phyloP scores from a whole-genome alignment of 2,888 invertebrate genomes.

The Andrena camellia region DNA sequence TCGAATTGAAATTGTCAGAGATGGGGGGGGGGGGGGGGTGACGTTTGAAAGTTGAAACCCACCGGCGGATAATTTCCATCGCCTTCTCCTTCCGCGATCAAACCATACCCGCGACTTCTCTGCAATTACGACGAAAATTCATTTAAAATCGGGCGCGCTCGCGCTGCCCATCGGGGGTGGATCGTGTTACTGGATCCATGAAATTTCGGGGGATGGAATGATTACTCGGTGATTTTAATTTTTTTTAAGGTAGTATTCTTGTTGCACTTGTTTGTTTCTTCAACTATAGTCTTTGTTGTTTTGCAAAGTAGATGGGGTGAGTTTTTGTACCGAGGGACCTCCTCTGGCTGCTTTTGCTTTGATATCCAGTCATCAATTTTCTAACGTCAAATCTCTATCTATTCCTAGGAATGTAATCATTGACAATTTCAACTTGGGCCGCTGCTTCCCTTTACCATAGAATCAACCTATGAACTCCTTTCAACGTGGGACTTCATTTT shows the following conservation, averaged over 20 bases:
- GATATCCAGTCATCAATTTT: too few species aligned
- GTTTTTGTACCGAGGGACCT: too few species aligned
- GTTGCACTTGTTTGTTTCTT: background rate
- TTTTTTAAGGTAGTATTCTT: background rate
- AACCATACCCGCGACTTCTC: slow-evolving; percentile 46
- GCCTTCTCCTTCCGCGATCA: slow-evolving; percentile 56
- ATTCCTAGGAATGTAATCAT: too few species aligned
- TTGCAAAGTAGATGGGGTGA: too few species aligned
- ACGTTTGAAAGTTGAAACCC: slow-evolving; percentile 30
- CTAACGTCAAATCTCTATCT: too few species aligned
- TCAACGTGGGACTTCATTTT: too few species aligned
- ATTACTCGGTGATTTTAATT: slow-evolving; percentile 17
- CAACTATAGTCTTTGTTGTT: background rate
- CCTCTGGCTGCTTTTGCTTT: too few species aligned
- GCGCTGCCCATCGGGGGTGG: background rate
- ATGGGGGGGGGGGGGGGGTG: too few species aligned
- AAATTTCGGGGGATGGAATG: slow-evolving; percentile 14
- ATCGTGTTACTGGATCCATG: slow-evolving; percentile 23
- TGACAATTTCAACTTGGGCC: too few species aligned
- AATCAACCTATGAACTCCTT: too few species aligned
- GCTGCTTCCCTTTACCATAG: too few species aligned
- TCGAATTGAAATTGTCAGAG: slow-evolving; percentile 55
- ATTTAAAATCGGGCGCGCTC: slow-evolving; percentile 52
- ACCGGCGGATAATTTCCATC: slow-evolving; percentile 50
- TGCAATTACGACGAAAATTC: slow-evolving; percentile 55